Conservation (phyloP, 2,797 vertebrate genomes). For the Sebastes wilsoni region DNA sequence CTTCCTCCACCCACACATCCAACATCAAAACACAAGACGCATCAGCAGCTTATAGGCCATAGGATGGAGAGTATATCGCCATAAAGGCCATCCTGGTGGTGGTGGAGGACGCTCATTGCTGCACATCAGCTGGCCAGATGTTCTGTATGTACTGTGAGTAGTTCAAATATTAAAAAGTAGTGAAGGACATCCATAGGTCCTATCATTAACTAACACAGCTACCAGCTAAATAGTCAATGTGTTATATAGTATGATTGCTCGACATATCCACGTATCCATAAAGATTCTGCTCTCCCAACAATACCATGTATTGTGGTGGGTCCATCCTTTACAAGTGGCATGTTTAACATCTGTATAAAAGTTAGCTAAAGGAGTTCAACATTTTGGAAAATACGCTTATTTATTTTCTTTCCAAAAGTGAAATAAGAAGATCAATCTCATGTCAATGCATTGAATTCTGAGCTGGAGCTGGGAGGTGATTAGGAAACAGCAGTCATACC, state of each 20-base stretch:
- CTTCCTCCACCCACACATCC: slow-evolving; percentile 20
- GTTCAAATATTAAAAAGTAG: neutral
- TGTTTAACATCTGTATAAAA: neutral
- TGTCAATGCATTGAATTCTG: neutral
- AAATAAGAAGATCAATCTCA: neutral
- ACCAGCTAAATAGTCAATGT: neutral
- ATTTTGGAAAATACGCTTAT: no score
- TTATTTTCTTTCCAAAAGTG: neutral
- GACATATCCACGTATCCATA: neutral
- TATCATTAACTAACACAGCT: neutral
- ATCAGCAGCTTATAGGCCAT: slow-evolving; percentile 19
- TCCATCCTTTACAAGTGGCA: neutral
- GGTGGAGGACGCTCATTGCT: neutral
- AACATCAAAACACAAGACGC: slow-evolving; percentile 28
- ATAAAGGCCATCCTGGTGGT: neutral
- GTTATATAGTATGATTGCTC: neutral
- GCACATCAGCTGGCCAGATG: slow-evolving; percentile 6
- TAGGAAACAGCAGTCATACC: no score
- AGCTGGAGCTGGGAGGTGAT: neutral
- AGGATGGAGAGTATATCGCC: neutral
- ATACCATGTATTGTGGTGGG: neutral
- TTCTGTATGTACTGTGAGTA: neutral
- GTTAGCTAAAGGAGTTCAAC: neutral
- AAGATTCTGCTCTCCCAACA: neutral
- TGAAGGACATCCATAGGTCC: neutral